Evolutionary conservation across 2,113 vertebrate genomes (phyloP).

Genomic region (Anhinga rufa): DNA sequence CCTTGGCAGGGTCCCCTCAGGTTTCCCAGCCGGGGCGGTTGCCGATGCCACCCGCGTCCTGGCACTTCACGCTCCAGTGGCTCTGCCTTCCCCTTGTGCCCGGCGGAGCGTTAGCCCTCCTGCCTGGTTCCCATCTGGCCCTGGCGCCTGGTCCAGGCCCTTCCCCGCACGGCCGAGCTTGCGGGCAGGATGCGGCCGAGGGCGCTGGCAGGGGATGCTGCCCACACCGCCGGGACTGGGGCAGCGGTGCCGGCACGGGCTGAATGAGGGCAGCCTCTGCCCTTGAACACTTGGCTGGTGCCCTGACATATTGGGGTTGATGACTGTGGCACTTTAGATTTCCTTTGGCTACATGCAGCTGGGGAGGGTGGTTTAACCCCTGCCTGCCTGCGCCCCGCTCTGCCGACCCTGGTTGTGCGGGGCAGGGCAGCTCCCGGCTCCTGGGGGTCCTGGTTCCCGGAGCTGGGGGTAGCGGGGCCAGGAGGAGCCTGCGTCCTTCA

Average conservation of each 20-base stretch:
- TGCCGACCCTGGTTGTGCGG: not conserved
- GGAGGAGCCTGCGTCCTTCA: not conserved
- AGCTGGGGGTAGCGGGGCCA: rapidly evolving
- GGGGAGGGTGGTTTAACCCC: constrained; percentile 45
- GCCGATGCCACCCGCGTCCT: not conserved
- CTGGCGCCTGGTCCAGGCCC: not conserved
- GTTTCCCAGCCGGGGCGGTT: not conserved
- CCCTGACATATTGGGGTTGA: constrained; percentile 62
- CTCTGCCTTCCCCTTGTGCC: not conserved
- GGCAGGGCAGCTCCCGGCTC: not conserved
- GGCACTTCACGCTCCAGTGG: not conserved
- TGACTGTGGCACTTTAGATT: constrained; percentile 28
- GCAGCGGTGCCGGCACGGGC: not conserved
- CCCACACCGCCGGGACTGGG: not conserved
- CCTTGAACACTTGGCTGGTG: constrained; percentile 24
- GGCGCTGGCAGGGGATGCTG: not conserved
- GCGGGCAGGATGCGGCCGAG: not conserved
- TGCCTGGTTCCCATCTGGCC: not conserved
- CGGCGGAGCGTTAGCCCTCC: not conserved
- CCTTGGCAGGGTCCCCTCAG: not conserved
- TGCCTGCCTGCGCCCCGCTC: not conserved
- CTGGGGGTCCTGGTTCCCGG: not conserved
- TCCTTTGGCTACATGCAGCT: constrained; percentile 38
- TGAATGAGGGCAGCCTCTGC: not conserved
- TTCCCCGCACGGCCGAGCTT: rapidly evolving